phyloP scores from a whole-genome alignment of 2,113 vertebrate genomes.

The Syngnathus floridae region DNA sequence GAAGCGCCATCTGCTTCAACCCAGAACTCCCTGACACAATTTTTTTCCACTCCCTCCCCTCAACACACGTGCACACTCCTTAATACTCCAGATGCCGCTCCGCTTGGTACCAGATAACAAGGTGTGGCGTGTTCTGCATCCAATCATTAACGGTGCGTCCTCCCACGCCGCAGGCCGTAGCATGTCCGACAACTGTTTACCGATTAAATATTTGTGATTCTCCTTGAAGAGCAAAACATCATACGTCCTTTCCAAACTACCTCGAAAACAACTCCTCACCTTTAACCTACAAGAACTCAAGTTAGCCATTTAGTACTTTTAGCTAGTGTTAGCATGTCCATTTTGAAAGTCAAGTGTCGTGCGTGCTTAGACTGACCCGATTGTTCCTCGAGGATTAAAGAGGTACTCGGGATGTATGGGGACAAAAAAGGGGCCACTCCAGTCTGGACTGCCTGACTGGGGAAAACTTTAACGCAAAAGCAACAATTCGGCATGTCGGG shows the following conservation, averaged over 20 bases:
- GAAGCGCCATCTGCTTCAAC: constrained; percentile 10
- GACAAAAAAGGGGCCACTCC: too few relatives aligned
- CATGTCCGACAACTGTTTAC: neutral
- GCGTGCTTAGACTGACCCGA: neutral
- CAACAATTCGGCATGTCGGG: neutral
- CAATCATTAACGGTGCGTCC: constrained; percentile 44
- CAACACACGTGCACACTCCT: constrained; percentile 14
- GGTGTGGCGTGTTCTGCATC: constrained; percentile 55
- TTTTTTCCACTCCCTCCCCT: constrained; percentile 1
- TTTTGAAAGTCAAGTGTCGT: too few relatives aligned
- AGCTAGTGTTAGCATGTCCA: too few relatives aligned
- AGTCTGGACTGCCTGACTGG: too few relatives aligned
- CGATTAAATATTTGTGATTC: constrained; percentile 15
- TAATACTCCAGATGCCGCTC: constrained; percentile 39
- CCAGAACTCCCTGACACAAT: constrained; percentile 25
- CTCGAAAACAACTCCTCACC: neutral
- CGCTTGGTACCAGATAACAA: constrained; percentile 68
- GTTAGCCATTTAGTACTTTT: too few relatives aligned
- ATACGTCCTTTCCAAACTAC: neutral
- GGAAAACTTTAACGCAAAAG: neutral
- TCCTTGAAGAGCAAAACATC: neutral
- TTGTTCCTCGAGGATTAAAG: neutral
- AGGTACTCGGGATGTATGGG: too few relatives aligned
- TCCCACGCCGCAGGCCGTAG: constrained; percentile 30
- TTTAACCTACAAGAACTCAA: neutral